phyloP scores from a whole-genome alignment of 1,140 invertebrate species.

The Diabrotica undecimpunctata region DNA sequence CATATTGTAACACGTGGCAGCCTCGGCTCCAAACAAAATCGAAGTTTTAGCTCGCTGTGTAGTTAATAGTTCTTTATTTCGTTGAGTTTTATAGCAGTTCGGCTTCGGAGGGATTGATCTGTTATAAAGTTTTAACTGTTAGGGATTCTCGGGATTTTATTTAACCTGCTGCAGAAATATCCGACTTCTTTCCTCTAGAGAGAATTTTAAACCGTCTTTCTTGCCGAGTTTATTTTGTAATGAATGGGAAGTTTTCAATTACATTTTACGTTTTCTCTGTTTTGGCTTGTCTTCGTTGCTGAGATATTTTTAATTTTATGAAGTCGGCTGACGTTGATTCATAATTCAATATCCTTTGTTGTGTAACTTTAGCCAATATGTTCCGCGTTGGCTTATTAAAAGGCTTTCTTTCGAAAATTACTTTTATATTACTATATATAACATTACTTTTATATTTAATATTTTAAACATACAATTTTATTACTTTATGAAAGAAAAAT shows the following conservation, averaged over 20 bases:
- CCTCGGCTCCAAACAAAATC: constrained; percentile 14
- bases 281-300: no score
- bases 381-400: no score
- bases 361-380: no score
- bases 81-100: constrained; percentile 31
- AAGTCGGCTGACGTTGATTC: no score
- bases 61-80: constrained; percentile 36
- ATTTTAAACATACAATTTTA: no score
- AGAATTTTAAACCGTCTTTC: constrained; percentile 5
- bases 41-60: neutral
- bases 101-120: constrained; percentile 29
- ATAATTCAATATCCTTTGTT: no score
- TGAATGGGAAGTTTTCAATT: constrained; percentile 4
- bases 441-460: no score
- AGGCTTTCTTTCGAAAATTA: no score
- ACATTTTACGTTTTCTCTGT: neutral
- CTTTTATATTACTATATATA: no score
- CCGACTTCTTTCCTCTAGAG: neutral
- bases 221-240: neutral
- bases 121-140: constrained; percentile 31
- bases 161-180: constrained; percentile 5
- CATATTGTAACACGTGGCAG: constrained; percentile 29
- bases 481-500: no score
- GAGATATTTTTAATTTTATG: no score
- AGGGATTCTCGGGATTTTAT: constrained; percentile 9